These are phyloP conservation scores for Nesidiocoris tenuis DNA, from an alignment of 2,888 invertebrate species.

Conservation along the genomic window DNA sequence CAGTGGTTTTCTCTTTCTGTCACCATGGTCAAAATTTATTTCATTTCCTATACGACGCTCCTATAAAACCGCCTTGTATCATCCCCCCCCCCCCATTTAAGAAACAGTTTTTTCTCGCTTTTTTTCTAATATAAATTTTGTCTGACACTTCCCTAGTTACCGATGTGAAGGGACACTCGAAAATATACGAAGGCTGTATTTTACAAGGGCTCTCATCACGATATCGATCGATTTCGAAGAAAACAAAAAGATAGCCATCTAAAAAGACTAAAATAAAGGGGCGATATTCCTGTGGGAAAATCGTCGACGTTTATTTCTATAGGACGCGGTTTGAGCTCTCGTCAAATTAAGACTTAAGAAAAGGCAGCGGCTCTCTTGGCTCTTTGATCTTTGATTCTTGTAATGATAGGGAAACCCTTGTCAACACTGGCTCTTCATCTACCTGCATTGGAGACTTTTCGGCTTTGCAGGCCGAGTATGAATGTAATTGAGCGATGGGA, in stretches of 20 bases:
- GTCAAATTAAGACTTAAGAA: constrained; percentile 28
- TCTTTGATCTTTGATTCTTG: constrained; percentile 48
- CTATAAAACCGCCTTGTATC: too few species aligned
- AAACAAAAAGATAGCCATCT: background rate
- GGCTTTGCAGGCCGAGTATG: background rate
- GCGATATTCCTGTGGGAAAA: constrained; percentile 35
- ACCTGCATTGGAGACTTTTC: background rate
- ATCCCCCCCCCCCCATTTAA: too few species aligned
- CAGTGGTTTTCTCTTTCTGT: too few species aligned
- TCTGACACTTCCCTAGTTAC: too few species aligned
- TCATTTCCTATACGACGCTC: too few species aligned
- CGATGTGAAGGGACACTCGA: too few species aligned
- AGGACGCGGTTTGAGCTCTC: constrained; percentile 1
- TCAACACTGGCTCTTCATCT: constrained; percentile 44
- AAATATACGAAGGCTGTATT: too few species aligned
- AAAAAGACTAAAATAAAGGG: constrained; percentile 9
- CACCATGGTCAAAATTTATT: too few species aligned
- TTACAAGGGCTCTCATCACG: too few species aligned
- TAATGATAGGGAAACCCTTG: constrained; percentile 49
- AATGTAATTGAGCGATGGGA: background rate
- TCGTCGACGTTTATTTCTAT: constrained; percentile 31
- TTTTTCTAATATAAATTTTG: too few species aligned
- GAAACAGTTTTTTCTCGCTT: too few species aligned
- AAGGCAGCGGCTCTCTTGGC: constrained; percentile 14
- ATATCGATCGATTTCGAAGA: background rate